phyloP scores from a whole-genome alignment of 2,113 vertebrate species.

The Sialia sialis region DNA sequence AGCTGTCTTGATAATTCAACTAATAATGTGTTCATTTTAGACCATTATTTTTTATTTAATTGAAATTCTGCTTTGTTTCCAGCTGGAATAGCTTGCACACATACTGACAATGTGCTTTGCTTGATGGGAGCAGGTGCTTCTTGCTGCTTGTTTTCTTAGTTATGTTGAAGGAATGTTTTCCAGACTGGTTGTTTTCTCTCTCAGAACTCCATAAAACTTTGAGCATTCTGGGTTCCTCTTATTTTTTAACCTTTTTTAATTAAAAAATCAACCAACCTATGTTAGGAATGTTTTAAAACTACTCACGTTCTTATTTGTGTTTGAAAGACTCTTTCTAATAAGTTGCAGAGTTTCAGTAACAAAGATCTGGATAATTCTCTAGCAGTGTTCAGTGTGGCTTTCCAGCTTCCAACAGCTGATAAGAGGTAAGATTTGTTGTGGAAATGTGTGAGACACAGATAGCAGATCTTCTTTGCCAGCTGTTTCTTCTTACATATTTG shows the following conservation, averaged over 20 bases:
- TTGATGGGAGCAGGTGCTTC: neutral
- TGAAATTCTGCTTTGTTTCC: neutral
- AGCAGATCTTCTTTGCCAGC: neutral
- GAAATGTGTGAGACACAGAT: neutral
- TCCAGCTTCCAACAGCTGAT: neutral
- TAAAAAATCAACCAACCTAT: neutral
- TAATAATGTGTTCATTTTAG: neutral
- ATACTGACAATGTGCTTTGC: neutral
- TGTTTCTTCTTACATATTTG: neutral
- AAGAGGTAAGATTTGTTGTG: neutral
- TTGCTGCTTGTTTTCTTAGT: neutral
- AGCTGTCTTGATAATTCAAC: neutral
- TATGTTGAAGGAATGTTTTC: neutral
- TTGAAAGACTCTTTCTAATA: neutral
- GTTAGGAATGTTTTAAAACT: neutral
- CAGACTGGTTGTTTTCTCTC: neutral
- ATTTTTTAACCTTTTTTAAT: neutral
- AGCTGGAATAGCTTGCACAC: neutral
- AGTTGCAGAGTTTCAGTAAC: neutral
- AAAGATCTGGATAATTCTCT: neutral
- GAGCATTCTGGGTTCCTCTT: neutral
- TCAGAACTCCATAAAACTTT: neutral
- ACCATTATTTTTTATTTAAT: neutral
- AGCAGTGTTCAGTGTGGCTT: neutral
- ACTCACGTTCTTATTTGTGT: rapidly evolving